Evolutionary conservation across 2,797 vertebrate genomes (phyloP).

Genomic region (Halcyon chelicuti): DNA sequence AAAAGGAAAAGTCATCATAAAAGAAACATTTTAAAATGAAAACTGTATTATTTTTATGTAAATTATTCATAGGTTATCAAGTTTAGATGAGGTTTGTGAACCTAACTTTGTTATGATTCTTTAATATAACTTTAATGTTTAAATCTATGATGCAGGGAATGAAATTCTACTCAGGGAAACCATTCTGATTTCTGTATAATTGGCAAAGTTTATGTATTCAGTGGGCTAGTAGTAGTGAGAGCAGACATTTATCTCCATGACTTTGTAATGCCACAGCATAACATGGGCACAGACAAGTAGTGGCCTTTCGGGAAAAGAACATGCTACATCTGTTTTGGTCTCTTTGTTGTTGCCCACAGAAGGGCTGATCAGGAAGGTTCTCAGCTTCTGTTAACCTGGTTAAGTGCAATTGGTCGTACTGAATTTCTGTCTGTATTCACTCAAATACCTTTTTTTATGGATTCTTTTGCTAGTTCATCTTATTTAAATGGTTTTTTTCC

Average conservation of each 20-base stretch:
- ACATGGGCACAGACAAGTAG: not conserved
- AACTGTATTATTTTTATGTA: constrained; percentile 41
- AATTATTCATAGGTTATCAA: constrained; percentile 62
- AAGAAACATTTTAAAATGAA: constrained; percentile 30
- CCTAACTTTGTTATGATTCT: constrained; percentile 37
- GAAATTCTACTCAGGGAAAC: constrained; percentile 34
- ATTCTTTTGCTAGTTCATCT: not conserved
- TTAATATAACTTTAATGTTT: constrained; percentile 62
- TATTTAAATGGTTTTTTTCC: not conserved
- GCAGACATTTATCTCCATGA: not conserved
- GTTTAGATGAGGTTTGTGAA: constrained; percentile 45
- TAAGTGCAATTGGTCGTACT: not conserved
- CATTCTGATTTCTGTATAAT: constrained; percentile 48
- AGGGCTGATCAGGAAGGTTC: not conserved
- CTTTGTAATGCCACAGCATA: not conserved
- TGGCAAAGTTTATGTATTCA: constrained; percentile 36
- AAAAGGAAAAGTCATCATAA: not conserved
- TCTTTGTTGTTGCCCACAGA: not conserved
- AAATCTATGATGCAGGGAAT: constrained; percentile 56
- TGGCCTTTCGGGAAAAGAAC: not conserved
- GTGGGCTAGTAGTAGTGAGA: not conserved
- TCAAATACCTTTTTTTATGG: not conserved
- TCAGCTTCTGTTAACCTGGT: not conserved
- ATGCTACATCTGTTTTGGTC: not conserved
- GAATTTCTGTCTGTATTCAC: not conserved